Conservation (phyloP, 2,797 vertebrate genomes). For the Synanceia verrucosa region DNA sequence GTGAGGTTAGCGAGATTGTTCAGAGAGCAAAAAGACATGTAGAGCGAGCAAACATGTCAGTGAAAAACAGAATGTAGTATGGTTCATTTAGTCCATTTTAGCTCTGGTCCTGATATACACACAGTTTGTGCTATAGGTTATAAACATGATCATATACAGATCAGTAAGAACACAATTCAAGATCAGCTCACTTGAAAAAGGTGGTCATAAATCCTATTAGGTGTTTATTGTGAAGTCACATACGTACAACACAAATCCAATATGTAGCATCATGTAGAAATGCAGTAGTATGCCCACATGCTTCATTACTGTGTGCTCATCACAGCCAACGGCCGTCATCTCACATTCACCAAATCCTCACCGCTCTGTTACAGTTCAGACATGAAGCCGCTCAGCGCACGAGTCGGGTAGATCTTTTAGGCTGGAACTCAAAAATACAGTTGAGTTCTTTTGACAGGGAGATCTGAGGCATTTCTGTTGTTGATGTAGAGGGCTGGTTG, state of each 20-base stretch:
- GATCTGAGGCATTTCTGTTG: constrained; percentile 46
- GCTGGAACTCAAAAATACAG: constrained; percentile 19
- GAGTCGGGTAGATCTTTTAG: not conserved
- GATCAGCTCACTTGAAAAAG: no score
- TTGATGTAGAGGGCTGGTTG: constrained; percentile 26
- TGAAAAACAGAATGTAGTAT: not conserved
- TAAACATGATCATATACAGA: not conserved
- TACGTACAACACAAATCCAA: no score
- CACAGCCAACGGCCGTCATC: constrained; percentile 48
- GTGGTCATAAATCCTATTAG: no score
- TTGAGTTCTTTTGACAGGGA: constrained; percentile 56
- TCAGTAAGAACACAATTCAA: no score
- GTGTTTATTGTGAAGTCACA: no score
- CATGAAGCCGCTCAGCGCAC: constrained; percentile 17
- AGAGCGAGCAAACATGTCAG: not conserved
- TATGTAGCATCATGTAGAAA: not conserved
- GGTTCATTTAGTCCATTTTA: not conserved
- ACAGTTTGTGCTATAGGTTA: no score
- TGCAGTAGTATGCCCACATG: constrained; percentile 21
- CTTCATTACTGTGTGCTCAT: constrained; percentile 63
- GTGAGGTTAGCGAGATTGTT: not conserved
- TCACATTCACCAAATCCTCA: constrained; percentile 46
- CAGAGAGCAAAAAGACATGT: not conserved
- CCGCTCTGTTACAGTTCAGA: constrained; percentile 47
- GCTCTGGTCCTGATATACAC: not conserved